phyloP scores from a whole-genome alignment of 64 coral and sea anemone species.

The Pocillopora verrucosa region DNA sequence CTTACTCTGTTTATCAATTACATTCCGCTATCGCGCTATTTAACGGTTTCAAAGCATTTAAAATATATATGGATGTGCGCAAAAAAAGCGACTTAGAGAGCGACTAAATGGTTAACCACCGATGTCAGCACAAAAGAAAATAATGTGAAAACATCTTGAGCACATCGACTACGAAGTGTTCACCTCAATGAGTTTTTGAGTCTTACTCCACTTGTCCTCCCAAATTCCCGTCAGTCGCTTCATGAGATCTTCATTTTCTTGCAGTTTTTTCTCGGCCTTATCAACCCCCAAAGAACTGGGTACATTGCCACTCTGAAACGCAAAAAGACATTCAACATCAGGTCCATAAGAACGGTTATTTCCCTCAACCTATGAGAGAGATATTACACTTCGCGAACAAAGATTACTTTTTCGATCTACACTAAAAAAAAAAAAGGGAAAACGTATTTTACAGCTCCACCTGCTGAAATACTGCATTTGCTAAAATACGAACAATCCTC shows the following conservation, averaged over 20 bases:
- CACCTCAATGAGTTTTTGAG: conserved; percentile 97
- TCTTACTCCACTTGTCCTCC: conserved; percentile 99
- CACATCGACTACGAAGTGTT: background rate
- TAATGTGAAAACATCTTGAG: background rate
- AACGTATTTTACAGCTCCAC: background rate
- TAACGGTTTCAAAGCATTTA: conserved; percentile 3
- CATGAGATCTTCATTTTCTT: conserved; percentile 93
- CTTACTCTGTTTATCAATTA: background rate
- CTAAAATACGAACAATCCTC: conserved; percentile 42
- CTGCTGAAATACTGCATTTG: conserved; percentile 25
- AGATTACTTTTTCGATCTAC: background rate
- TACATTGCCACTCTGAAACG: conserved; percentile 46
- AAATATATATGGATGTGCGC: background rate
- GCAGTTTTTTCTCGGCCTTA: conserved; percentile 88
- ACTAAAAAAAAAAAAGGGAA: background rate
- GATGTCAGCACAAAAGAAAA: background rate
- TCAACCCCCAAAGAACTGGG: conserved; percentile 36
- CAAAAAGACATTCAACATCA: background rate
- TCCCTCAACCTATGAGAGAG: background rate
- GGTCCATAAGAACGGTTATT: background rate
- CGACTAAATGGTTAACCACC: background rate
- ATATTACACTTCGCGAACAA: background rate
- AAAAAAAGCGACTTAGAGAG: background rate
- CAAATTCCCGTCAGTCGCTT: conserved; percentile 95
- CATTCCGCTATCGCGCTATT: background rate